Evolutionary conservation across 2,888 invertebrate species (phyloP).

Genomic region (Atherix ibis): DNA sequence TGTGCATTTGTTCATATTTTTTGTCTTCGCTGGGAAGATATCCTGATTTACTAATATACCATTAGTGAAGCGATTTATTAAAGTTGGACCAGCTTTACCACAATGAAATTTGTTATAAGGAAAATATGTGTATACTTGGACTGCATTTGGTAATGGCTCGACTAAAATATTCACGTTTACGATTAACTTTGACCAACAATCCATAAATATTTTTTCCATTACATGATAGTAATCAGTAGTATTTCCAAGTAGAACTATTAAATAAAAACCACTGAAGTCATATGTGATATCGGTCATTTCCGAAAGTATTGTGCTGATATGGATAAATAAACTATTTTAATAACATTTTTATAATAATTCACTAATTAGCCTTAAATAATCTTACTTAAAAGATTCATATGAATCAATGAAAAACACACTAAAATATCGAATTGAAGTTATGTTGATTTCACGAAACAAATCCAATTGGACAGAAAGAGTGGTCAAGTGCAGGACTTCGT

Average conservation of each 20-base stretch:
- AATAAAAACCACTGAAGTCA: neutral
- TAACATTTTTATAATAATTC: neutral
- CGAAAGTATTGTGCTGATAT: neutral
- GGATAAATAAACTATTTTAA: neutral
- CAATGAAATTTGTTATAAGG: neutral
- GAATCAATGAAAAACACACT: slow-evolving; percentile 3
- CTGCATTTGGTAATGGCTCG: neutral
- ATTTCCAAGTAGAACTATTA: neutral
- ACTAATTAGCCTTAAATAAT: neutral
- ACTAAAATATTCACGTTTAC: neutral
- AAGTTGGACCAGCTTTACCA: neutral
- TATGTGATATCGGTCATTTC: neutral
- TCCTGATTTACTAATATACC: neutral
- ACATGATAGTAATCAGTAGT: neutral
- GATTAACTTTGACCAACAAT: neutral
- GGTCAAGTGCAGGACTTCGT: neutral
- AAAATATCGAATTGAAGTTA: neutral
- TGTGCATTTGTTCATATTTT: neutral
- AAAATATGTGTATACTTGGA: neutral
- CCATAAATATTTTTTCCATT: neutral
- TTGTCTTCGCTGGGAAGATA: neutral
- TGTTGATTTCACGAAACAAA: neutral
- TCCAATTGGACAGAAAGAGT: neutral
- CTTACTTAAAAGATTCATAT: slow-evolving; percentile 1
- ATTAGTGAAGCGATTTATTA: neutral